Evolutionary conservation across 2,888 invertebrate species (phyloP), one percentile per base, ranked within the genome.

Genomic region (Tigriopus californicus): DNA sequence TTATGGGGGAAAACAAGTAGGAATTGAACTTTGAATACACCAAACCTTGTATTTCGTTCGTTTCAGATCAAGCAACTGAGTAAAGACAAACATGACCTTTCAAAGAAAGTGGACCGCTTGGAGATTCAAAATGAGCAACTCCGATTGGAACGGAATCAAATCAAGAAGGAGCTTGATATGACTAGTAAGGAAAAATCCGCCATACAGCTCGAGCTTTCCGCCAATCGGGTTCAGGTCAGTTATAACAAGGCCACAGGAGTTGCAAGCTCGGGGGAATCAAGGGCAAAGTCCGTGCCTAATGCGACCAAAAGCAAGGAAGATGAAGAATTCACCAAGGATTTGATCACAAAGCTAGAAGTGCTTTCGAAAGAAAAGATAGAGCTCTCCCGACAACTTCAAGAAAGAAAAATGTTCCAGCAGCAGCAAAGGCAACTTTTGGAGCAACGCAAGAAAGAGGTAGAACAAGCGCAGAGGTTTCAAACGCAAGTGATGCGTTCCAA

Each of bases 61-160:
- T 33, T 24, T n/a, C n/a, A 56, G 56, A 11, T 56, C n/a, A 56
- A 56, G 41, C 56, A 56, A 56, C 20, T 56, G 44, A 56, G 12
- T 1, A 56, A 56, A 25, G 56, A 56, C 6, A 56, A 56, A 3
- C 25, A 24, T 13, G 56, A 56, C 4, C 46, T 46, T 13, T 22
- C 20, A 44, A 22, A 18, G 6, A 42, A 46, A 33, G 18, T 56
- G n/a, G 44, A 56, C n/a, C 56, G 56, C 13, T 20, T 22, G 2
- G 56, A 56, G 12, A 46, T 56, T 6, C 20, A 46, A 10, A 46
- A 42, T 18, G 56, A 56, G 46, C n/a, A 24, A 46, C 46, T 56
- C 1, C 18, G 44, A 6, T 22, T 56, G 12, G 56, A 56, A 22
- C 12, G 24, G 12, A 44, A 56, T n/a, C 13, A 44, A n/a, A 44